Evolutionary conservation across 2,888 invertebrate genomes (phyloP), one percentile per base, ranked within the genome.

Genomic region (Saturnia japonica): DNA sequence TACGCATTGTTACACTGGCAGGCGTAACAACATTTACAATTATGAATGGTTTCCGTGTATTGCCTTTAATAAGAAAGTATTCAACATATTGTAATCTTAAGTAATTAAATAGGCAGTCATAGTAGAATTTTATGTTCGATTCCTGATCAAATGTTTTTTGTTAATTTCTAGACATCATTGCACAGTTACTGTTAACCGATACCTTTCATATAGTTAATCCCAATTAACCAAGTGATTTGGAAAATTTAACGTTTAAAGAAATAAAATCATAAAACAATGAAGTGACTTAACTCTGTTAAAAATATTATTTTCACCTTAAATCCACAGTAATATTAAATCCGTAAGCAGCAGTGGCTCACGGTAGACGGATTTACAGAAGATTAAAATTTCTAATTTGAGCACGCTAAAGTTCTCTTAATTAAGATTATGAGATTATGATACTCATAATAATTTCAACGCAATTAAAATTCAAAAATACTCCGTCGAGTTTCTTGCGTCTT

Each of bases 371-470:
- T 91, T 89, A 80, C 82, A 82, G 79, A 80, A 87, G 88, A 90
- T 92, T 91, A 89, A 90, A 91, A 89, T 89, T 89, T 90, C 82
- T 87, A 90, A 91, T 90, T 90, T 88, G 85, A 86, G 81, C 86
- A 86, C 84, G 80, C 86, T 84, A 84, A 90, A 91, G 85, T 90
- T 88, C 87, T 89, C 89, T 88, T 90, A 91, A 93, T 93, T 92
- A 91, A 91, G 90, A 92, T 93, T 91, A 91, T 87, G 84, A 88
- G 89, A 93, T 93, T 90, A 91, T 91, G 89, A 90, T 92, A 91
- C 91, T 91, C 88, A 86, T 90, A 87, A 91, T 89, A 88, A 91
- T 85, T 91, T 88, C 79, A 85, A 83, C 91, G 90, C 89, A 92
- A 93, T 93, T 93, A 91, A 60, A 60, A 90, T 89, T 88, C 85